A percentile compares a stretch with the other conserved stretches of the same genome.
Evolutionary conservation across 2,113 vertebrate genomes (phyloP).

Genomic region (Upupa epops): DNA sequence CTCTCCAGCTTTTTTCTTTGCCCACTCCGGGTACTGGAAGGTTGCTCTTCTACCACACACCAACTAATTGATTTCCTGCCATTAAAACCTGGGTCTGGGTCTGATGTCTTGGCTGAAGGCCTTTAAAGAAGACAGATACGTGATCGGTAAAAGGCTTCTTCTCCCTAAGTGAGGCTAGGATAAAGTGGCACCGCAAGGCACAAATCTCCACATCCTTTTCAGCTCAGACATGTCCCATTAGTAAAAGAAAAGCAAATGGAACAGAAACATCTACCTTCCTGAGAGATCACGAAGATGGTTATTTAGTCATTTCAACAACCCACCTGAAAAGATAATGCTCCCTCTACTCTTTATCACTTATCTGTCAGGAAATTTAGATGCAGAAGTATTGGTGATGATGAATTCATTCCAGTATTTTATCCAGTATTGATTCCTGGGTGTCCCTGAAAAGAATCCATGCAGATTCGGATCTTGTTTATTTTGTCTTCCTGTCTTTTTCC

Average conservation of each 20-base stretch:
- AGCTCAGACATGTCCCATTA: background rate
- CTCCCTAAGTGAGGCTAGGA: background rate
- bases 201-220: conserved; percentile 16
- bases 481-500: background rate
- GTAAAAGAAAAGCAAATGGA: conserved; percentile 10
- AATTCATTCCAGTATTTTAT: background rate
- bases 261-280: background rate
- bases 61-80: background rate
- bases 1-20: too few relatives aligned
- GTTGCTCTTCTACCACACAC: background rate
- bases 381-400: background rate
- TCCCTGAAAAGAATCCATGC: background rate
- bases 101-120: background rate
- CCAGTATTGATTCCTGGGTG: background rate
- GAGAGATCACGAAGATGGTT: background rate
- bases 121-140: background rate
- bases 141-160: conserved; percentile 7
- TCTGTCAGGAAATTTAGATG: background rate
- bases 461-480: background rate
- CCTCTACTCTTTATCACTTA: background rate
- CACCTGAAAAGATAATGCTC: background rate
- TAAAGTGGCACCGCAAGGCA: background rate
- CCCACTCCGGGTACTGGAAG: too few relatives aligned
- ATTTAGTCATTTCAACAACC: background rate
- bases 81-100: background rate